A percentile compares a stretch with the other conserved stretches of the same genome.
phyloP scores from a whole-genome alignment of 2,797 vertebrate genomes.

The Etheostoma nigrum region DNA sequence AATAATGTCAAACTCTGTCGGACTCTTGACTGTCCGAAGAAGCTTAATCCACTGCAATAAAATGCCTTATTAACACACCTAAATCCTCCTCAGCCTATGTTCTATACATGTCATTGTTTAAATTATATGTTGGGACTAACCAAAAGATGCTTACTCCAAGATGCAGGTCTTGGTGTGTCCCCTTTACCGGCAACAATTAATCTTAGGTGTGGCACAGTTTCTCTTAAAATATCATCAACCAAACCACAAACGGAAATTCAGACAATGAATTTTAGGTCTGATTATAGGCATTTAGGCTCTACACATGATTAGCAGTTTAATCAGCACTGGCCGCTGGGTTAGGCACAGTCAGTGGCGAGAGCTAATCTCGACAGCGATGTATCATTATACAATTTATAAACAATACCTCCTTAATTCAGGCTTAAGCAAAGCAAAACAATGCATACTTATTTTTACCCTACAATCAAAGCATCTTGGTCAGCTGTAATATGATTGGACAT shows the following conservation, averaged over 20 bases:
- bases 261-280: constrained; percentile 23
- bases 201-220: constrained; percentile 36
- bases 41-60: constrained; percentile 56
- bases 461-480: background rate
- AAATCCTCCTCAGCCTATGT: constrained; percentile 56
- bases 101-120: constrained; percentile 66
- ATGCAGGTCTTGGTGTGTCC: constrained; percentile 47
- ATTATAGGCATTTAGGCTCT: constrained; percentile 24
- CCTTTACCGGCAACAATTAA: constrained; percentile 61
- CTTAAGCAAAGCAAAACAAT: background rate
- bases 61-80: constrained; percentile 76
- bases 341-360: background rate
- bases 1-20: constrained; percentile 47
- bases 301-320: constrained; percentile 33
- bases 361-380: constrained; percentile 8
- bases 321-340: constrained; percentile 13
- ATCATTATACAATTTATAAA: constrained; percentile 9
- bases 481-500: background rate
- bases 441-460: background rate
- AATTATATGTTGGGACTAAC: constrained; percentile 65
- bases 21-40: constrained; percentile 50
- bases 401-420: constrained; percentile 6
- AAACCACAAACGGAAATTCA: constrained; percentile 30
- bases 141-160: constrained; percentile 47
- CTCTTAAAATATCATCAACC: constrained; percentile 24